Evolutionary conservation across 2,113 vertebrate species (phyloP).

Genomic region (Microcebus tavaratra): DNA sequence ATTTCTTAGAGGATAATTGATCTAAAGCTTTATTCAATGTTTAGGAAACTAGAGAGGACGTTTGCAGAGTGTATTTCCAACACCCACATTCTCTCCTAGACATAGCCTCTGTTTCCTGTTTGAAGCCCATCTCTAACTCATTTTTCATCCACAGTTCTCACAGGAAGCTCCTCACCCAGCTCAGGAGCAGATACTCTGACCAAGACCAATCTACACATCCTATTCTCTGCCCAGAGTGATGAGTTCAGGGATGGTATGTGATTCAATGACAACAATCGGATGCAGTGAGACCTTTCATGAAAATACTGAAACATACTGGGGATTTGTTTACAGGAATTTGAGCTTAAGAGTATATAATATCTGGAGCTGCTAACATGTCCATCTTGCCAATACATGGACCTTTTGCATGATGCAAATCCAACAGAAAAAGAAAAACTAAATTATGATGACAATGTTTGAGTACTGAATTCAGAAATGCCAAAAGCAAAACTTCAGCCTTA

Average conservation of each 20-base stretch:
- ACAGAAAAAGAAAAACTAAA: slow-evolving; percentile 15
- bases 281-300: neutral
- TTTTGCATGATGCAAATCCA: neutral
- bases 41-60: neutral
- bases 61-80: neutral
- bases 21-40: neutral
- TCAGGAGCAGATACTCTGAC: neutral
- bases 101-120: neutral
- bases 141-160: neutral
- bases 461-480: neutral
- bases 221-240: neutral
- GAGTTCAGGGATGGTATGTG: neutral
- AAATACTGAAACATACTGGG: neutral
- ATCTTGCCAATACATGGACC: neutral
- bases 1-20: neutral
- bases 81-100: neutral
- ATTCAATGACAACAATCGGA: neutral
- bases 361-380: neutral
- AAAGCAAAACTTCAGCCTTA: neutral
- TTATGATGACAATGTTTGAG: neutral
- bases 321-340: neutral
- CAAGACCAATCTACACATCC: neutral
- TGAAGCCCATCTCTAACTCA: neutral
- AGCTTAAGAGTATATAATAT: neutral
- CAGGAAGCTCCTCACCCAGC: neutral